phyloP scores from a whole-genome alignment of 2,797 vertebrate genomes.

The Rhinophrynus dorsalis region DNA sequence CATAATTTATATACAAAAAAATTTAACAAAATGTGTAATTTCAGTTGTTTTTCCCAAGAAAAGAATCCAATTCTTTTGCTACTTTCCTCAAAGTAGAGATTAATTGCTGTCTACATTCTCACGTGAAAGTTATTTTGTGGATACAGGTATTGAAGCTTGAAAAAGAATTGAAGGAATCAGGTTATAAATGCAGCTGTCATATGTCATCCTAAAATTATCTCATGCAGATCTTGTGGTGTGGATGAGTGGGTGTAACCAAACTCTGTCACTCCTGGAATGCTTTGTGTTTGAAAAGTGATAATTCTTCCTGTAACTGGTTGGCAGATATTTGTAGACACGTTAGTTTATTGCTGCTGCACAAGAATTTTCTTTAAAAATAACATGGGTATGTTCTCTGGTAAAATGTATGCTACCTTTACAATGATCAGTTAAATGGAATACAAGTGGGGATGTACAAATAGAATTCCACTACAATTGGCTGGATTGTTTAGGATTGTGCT shows the following conservation, averaged over 20 bases:
- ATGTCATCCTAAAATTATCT: background rate
- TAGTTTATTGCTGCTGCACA: background rate
- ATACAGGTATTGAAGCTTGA: too few species aligned
- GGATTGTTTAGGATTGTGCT: too few species aligned
- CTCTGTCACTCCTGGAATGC: background rate
- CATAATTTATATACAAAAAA: background rate
- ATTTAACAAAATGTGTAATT: too few species aligned
- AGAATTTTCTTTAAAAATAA: too few species aligned
- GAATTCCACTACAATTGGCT: too few species aligned
- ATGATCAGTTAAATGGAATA: too few species aligned
- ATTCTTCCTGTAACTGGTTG: background rate
- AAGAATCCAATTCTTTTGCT: too few species aligned
- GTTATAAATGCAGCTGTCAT: slow-evolving; percentile 21
- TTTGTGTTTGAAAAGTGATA: background rate
- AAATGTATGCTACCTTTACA: too few species aligned
- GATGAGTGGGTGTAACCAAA: background rate
- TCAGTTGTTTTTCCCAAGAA: too few species aligned
- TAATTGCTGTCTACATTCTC: background rate
- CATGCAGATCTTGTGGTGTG: background rate
- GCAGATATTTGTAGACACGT: background rate
- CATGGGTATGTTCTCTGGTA: too few species aligned
- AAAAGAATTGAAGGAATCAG: background rate
- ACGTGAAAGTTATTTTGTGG: background rate
- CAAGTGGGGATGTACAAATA: too few species aligned
- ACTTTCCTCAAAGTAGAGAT: background rate